Conservation (phyloP, 2,797 vertebrate species). For the Poecilia velifera region DNA sequence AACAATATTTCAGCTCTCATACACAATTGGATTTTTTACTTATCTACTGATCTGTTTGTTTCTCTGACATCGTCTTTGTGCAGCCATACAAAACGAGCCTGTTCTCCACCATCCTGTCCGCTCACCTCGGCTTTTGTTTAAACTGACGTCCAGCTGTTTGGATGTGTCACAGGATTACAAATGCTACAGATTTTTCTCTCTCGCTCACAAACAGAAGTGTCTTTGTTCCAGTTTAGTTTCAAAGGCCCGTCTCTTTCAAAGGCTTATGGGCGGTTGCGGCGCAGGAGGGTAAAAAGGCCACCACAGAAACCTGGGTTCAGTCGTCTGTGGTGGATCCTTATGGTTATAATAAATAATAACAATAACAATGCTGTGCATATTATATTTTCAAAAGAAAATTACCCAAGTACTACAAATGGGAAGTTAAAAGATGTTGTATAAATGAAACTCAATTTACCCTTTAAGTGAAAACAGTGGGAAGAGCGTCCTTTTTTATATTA, state of each 20-base stretch:
- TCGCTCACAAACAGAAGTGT: slow-evolving; percentile 53
- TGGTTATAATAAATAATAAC: slow-evolving; percentile 6
- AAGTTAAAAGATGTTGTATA: neutral
- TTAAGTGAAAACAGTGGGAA: slow-evolving; percentile 9
- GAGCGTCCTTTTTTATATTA: slow-evolving; percentile 7
- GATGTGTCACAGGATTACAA: slow-evolving; percentile 61
- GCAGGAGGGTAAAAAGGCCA: slow-evolving; percentile 34
- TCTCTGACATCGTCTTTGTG: slow-evolving; percentile 20
- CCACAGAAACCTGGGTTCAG: slow-evolving; percentile 22
- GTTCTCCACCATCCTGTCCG: slow-evolving; percentile 26
- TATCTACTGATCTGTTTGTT: slow-evolving; percentile 10
- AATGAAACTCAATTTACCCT: slow-evolving; percentile 29
- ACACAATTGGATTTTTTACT: neutral
- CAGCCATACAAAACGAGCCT: slow-evolving; percentile 3
- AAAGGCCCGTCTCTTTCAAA: slow-evolving; percentile 68
- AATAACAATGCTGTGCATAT: neutral
- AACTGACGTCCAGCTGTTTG: slow-evolving; percentile 67
- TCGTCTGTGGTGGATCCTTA: slow-evolving; percentile 23
- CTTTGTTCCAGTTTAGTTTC: slow-evolving; percentile 69
- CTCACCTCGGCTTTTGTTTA: slow-evolving; percentile 58
- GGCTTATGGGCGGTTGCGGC: slow-evolving; percentile 18
- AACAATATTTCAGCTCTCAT: neutral
- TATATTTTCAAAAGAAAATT: neutral
- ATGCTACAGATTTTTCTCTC: slow-evolving; percentile 47
- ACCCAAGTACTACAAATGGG: neutral